Evolutionary conservation across 2,797 vertebrate genomes (phyloP).

Genomic region (Eptatretus atami): DNA sequence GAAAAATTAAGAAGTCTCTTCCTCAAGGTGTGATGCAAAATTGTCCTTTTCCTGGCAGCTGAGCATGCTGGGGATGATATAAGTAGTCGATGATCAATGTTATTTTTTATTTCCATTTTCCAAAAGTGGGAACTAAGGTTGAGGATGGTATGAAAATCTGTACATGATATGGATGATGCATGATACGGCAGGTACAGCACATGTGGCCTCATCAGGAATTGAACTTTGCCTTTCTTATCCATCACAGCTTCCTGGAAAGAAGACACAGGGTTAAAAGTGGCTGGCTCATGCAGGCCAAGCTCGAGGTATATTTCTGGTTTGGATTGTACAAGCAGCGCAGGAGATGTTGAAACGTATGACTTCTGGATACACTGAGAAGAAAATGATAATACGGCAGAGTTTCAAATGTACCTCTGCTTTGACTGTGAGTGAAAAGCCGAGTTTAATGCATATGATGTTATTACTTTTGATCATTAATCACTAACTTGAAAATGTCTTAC

Average conservation of each 20-base stretch:
- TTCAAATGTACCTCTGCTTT: too few relatives aligned
- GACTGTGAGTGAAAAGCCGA: too few relatives aligned
- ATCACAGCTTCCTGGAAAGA: slow-evolving; percentile 51
- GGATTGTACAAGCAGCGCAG: slow-evolving; percentile 56
- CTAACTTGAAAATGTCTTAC: too few relatives aligned
- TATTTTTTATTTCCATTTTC: neutral
- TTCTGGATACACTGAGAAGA: slow-evolving; percentile 71
- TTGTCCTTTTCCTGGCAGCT: neutral
- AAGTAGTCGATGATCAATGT: too few relatives aligned
- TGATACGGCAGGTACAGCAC: too few relatives aligned
- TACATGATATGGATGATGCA: neutral
- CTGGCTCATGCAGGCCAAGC: slow-evolving; percentile 77
- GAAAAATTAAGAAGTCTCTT: slow-evolving; percentile 79
- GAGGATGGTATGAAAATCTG: neutral
- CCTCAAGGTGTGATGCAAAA: slow-evolving; percentile 29
- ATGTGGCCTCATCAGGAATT: too few relatives aligned
- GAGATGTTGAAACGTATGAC: slow-evolving; percentile 57
- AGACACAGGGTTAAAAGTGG: slow-evolving; percentile 60
- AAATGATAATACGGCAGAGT: slow-evolving; percentile 10
- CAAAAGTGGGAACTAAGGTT: neutral
- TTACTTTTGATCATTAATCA: too few relatives aligned
- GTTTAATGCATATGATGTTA: too few relatives aligned
- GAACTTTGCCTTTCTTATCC: rapidly evolving
- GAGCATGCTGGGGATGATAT: too few relatives aligned
- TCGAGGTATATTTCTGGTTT: slow-evolving; percentile 77